Evolutionary conservation across 2,113 vertebrate genomes (phyloP).

Genomic region (Salvelinus fontinalis): DNA sequence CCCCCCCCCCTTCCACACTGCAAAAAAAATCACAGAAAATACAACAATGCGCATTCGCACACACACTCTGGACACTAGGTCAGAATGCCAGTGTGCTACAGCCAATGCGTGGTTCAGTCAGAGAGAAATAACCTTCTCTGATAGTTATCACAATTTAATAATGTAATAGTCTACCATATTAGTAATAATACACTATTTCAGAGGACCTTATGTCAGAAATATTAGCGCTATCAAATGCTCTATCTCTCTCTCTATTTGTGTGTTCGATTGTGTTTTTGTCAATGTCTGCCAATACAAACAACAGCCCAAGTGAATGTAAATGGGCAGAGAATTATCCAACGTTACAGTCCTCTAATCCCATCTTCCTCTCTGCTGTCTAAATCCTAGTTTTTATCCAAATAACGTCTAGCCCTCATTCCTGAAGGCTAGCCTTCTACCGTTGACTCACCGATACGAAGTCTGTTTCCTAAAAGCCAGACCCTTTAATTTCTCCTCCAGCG

Average conservation of each 20-base stretch:
- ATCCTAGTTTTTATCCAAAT: no score
- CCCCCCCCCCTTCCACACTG: neutral
- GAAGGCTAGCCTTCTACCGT: no score
- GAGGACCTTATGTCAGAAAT: no score
- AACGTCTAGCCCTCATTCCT: neutral
- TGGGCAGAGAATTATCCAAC: no score
- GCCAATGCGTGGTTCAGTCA: neutral
- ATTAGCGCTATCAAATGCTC: neutral
- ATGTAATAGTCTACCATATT: no score
- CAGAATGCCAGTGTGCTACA: neutral
- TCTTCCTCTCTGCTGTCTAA: no score
- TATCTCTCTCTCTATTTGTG: neutral
- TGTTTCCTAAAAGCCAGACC: slow-evolving; percentile 87
- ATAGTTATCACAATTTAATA: no score
- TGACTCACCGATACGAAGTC: slow-evolving; percentile 86
- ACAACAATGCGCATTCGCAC: neutral
- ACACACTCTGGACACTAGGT: neutral
- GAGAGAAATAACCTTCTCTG: no score
- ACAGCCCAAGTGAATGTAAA: no score
- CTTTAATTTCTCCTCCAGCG: slow-evolving; percentile 83
- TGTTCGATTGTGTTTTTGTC: neutral
- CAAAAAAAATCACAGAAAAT: neutral
- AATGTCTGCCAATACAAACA: neutral
- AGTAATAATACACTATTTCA: no score
- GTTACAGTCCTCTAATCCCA: no score